Evolutionary conservation across 2,888 invertebrate species (phyloP).

Genomic region (Agrochola circellaris): DNA sequence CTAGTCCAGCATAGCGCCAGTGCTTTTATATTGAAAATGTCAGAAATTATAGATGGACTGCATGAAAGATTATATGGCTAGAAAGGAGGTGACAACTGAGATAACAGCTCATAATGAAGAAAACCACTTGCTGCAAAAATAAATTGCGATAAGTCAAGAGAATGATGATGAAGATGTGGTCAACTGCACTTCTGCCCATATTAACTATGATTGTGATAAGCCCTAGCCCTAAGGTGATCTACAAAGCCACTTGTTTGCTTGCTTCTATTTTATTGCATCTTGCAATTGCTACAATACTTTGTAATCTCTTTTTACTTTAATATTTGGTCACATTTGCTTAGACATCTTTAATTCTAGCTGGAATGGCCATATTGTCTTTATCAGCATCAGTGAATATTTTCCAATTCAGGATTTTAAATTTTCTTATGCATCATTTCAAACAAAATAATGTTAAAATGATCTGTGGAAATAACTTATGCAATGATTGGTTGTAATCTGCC

Average conservation of each 20-base stretch:
- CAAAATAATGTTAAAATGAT: background rate
- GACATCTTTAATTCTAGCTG: background rate
- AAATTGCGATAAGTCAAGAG: background rate
- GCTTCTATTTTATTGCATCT: background rate
- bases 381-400: too few species aligned
- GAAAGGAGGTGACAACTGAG: background rate
- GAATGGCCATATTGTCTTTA: background rate
- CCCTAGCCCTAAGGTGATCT: background rate
- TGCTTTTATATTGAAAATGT: background rate
- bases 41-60: background rate
- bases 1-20: background rate
- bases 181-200: background rate
- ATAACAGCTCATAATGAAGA: background rate
- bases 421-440: background rate
- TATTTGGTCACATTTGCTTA: background rate
- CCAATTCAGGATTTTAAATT: background rate
- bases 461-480: background rate
- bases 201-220: background rate
- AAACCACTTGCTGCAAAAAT: background rate
- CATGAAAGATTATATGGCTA: background rate
- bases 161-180: background rate
- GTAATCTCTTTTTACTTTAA: too few species aligned
- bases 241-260: background rate
- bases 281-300: background rate
- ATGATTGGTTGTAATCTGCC: background rate